Percentiles rank a stretch among this genome's conserved stretches.
Conservation (phyloP, 2,888 invertebrate genomes). For the Rugalucina vietnamica region DNA sequence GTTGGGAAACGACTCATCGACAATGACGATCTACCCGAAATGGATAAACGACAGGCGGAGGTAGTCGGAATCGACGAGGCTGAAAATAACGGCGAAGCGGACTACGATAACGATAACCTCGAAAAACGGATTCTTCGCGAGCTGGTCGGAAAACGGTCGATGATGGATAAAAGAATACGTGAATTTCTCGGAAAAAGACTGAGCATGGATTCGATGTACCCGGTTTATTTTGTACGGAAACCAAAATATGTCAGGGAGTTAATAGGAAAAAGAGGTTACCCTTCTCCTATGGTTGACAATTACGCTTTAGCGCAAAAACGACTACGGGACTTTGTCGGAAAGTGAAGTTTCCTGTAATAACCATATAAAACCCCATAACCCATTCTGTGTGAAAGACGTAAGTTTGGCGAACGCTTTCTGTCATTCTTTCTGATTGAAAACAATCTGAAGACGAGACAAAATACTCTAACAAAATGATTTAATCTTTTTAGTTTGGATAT, state of each 20-base stretch:
- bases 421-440: too few relatives aligned
- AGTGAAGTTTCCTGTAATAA: too few relatives aligned
- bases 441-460: too few relatives aligned
- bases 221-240: slow-evolving; percentile 43
- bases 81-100: neutral
- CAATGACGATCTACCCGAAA: slow-evolving; percentile 1
- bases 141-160: slow-evolving; percentile 9
- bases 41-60: slow-evolving; percentile 32
- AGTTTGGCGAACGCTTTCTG: too few relatives aligned
- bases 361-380: too few relatives aligned
- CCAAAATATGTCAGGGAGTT: slow-evolving; percentile 55
- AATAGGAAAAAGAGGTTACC: slow-evolving; percentile 45
- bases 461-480: too few relatives aligned
- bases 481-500: too few relatives aligned
- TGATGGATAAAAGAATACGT: slow-evolving; percentile 50
- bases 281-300: neutral
- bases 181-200: slow-evolving; percentile 57
- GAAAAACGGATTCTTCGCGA: slow-evolving; percentile 9
- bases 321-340: slow-evolving; percentile 55
- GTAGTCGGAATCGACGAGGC: slow-evolving; percentile 25
- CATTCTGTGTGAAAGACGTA: too few relatives aligned
- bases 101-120: neutral
- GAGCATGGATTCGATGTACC: slow-evolving; percentile 14
- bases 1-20: slow-evolving; percentile 41
- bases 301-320: slow-evolving; percentile 41